phyloP scores from a whole-genome alignment of 2,797 vertebrate genomes.

The Fratercula arctica region DNA sequence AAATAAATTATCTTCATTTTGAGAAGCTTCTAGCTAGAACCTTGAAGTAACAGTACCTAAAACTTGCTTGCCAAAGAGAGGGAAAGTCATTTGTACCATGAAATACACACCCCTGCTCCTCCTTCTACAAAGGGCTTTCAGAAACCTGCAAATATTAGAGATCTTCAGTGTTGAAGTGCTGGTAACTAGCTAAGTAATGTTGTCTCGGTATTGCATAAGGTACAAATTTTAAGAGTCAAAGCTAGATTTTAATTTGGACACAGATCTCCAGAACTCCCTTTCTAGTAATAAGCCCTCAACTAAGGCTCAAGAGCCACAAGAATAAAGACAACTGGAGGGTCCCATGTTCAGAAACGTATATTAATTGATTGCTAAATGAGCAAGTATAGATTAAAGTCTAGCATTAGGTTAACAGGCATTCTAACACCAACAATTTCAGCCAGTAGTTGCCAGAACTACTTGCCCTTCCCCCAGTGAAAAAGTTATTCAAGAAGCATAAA shows the following conservation, averaged over 20 bases:
- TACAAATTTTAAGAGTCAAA: neutral
- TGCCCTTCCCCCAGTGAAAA: neutral
- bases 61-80: neutral
- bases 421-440: neutral
- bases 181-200: neutral
- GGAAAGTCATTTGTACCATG: neutral
- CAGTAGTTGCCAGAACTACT: neutral
- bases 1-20: neutral
- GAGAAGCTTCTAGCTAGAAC: neutral
- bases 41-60: neutral
- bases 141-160: neutral
- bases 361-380: neutral
- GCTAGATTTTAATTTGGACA: neutral
- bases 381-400: neutral
- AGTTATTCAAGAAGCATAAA: neutral
- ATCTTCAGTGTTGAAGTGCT: neutral
- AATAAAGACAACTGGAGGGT: neutral
- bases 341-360: neutral
- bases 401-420: neutral
- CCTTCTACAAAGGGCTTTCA: neutral
- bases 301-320: neutral
- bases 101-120: neutral
- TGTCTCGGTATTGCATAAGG: neutral
- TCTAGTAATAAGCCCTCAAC: neutral
- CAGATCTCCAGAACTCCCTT: neutral